Evolutionary conservation across 2,797 vertebrate species (phyloP).

Genomic region (Pangasius krempfi): DNA sequence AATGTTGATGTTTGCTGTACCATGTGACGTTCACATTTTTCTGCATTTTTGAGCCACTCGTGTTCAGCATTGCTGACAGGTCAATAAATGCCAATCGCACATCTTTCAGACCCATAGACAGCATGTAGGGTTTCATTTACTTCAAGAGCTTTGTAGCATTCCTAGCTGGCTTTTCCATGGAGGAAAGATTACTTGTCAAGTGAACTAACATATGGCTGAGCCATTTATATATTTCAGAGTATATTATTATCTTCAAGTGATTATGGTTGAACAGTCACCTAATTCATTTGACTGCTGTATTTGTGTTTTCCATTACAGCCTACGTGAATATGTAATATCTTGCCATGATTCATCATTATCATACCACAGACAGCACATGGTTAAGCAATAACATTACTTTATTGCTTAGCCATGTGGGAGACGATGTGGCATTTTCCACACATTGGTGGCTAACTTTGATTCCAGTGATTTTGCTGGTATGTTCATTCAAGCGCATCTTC

Average conservation of each 20-base stretch:
- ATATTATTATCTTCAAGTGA: constrained; percentile 30
- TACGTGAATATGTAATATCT: constrained; percentile 6
- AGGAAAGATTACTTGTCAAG: constrained; percentile 14
- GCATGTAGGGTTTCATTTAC: background rate
- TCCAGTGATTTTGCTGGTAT: background rate
- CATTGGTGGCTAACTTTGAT: constrained; percentile 5
- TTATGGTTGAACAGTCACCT: constrained; percentile 31
- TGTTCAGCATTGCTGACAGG: background rate
- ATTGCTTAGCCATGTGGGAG: constrained; percentile 14
- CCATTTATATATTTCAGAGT: constrained; percentile 12
- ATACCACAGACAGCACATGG: constrained; percentile 39
- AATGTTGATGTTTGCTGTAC: background rate
- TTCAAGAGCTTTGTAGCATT: constrained; percentile 8
- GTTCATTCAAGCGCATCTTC: background rate
- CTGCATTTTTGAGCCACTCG: background rate
- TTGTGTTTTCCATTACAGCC: constrained; percentile 35
- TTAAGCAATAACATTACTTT: constrained; percentile 37
- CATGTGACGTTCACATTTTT: background rate
- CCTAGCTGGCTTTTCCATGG: constrained; percentile 10
- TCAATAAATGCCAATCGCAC: constrained; percentile 2
- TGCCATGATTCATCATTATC: constrained; percentile 36
- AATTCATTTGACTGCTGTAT: constrained; percentile 27
- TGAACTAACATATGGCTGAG: constrained; percentile 18
- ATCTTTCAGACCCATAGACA: constrained; percentile 15
- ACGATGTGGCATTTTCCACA: constrained; percentile 41